A percentile compares a stretch with the other conserved stretches of the same genome.
These are phyloP conservation scores for Ophonus ardosiacus DNA, from an alignment of 2,888 invertebrate genomes.

Conservation along the genomic window DNA sequence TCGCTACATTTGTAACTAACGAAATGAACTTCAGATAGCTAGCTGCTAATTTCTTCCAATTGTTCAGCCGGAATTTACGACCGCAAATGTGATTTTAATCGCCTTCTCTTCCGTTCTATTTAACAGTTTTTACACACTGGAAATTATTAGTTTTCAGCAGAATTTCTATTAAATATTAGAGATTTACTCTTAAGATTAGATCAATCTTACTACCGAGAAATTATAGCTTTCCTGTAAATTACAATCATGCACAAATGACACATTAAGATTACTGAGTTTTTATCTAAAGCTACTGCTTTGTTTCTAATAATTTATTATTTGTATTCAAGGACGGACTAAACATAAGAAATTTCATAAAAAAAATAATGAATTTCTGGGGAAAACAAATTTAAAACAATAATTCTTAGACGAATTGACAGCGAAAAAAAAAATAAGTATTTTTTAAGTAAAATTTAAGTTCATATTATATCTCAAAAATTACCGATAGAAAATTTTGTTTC, in stretches of 20 bases:
- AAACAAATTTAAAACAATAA: no score
- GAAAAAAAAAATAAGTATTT: no score
- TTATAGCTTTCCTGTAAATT: background rate
- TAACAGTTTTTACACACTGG: conserved; percentile 18
- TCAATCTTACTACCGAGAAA: background rate
- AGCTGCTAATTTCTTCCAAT: conserved; percentile 47
- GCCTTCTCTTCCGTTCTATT: conserved; percentile 38
- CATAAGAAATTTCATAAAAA: no score
- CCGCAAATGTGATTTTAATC: conserved; percentile 54
- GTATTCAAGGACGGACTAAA: no score
- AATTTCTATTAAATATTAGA: conserved; percentile 44
- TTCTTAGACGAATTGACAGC: no score
- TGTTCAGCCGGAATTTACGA: conserved; percentile 48
- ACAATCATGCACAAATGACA: background rate
- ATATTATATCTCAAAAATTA: no score
- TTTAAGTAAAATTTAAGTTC: no score
- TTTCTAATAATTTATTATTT: background rate
- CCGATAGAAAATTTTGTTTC: no score
- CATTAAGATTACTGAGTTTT: background rate
- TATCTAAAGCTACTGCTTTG: background rate
- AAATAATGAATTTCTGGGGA: no score
- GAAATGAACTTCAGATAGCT: background rate
- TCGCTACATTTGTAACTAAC: conserved; percentile 19
- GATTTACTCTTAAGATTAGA: conserved; percentile 29
- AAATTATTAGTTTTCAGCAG: conserved; percentile 34